Evolutionary conservation across 35 echinoderm and acorn worm species (phyloP).

Genomic region (Diadema setosum): DNA sequence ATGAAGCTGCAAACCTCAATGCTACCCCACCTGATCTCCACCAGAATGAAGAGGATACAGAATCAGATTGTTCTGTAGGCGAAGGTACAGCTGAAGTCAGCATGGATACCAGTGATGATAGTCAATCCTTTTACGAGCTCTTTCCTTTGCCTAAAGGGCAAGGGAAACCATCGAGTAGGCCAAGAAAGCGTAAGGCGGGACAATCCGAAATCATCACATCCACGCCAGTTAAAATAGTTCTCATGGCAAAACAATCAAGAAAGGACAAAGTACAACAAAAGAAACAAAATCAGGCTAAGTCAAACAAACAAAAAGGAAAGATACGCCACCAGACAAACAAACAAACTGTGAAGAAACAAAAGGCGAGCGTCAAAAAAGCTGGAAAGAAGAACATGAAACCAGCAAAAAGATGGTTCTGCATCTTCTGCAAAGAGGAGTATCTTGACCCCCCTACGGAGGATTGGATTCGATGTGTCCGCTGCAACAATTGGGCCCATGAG

Average conservation of each 20-base stretch:
- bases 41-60: not conserved
- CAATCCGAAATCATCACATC: not conserved
- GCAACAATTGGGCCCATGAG: not conserved
- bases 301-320: not conserved
- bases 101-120: not conserved
- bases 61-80: not conserved
- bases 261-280: not conserved
- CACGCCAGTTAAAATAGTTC: not conserved
- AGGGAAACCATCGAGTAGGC: not conserved
- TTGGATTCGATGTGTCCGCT: not conserved
- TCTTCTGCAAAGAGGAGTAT: not conserved
- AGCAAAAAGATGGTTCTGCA: not conserved
- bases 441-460: not conserved
- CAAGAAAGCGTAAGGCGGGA: not conserved
- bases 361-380: too few relatives aligned
- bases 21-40: not conserved
- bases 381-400: too few relatives aligned
- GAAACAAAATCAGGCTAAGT: not conserved
- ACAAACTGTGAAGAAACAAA: not conserved
- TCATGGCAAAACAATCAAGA: not conserved
- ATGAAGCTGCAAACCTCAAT: not conserved
- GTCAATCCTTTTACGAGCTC: not conserved
- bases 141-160: not conserved
- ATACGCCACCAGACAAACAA: not conserved
- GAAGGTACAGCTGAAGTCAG: not conserved